Conservation (phyloP, 2,113 vertebrate species). For the Neoarius graeffei region DNA sequence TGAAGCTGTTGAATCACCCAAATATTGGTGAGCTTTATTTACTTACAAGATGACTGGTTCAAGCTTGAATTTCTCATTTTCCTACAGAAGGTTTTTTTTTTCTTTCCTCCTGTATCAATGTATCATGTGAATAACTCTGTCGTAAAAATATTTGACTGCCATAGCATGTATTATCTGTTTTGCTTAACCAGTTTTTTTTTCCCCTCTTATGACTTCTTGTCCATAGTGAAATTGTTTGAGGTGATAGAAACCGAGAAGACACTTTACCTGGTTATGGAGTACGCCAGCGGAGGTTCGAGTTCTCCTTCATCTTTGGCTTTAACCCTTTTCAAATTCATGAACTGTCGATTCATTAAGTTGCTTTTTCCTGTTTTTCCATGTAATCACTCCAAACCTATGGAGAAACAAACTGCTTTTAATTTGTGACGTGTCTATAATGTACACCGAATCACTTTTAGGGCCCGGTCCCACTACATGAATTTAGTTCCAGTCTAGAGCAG, state of each 20-base stretch:
- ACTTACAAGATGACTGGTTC: not conserved
- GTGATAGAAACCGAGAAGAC: slow-evolving; percentile 84
- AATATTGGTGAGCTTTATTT: slow-evolving; percentile 59
- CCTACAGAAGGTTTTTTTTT: not conserved
- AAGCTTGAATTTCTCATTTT: slow-evolving; percentile 30
- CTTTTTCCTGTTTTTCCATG: not conserved
- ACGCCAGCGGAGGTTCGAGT: slow-evolving; percentile 79
- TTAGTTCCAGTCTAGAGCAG: too few species aligned
- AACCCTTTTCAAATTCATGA: not conserved
- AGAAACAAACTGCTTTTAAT: not conserved
- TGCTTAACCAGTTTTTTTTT: not conserved
- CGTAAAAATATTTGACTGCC: not conserved
- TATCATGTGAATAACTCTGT: not conserved
- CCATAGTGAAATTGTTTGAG: slow-evolving; percentile 75
- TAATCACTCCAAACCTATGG: not conserved
- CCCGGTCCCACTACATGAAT: too few species aligned
- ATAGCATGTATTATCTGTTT: not conserved
- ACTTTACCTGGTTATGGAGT: slow-evolving; percentile 83
- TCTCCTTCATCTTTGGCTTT: slow-evolving; percentile 16
- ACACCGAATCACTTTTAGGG: not conserved
- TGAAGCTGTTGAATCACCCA: slow-evolving; percentile 64
- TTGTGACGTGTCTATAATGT: not conserved
- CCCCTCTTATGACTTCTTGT: not conserved
- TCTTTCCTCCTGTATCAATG: not conserved
- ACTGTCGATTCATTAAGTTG: not conserved